Conservation (phyloP, 2,113 vertebrate species). For the Zeus faber region DNA sequence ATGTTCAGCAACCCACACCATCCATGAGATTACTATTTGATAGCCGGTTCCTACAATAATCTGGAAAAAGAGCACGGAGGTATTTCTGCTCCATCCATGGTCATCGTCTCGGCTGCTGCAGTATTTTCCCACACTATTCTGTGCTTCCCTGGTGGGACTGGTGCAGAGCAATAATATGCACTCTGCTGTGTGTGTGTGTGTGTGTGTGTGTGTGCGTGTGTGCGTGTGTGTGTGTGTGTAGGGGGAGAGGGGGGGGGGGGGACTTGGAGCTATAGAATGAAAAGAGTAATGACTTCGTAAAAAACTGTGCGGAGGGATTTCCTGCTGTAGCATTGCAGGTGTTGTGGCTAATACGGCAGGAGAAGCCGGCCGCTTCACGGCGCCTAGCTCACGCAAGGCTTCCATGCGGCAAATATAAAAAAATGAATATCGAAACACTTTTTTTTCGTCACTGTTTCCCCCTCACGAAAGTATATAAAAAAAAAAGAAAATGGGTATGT, state of each 20-base stretch:
- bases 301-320: slow-evolving; percentile 24
- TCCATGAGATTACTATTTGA: slow-evolving; percentile 15
- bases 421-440: slow-evolving; percentile 11
- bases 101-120: slow-evolving; percentile 7
- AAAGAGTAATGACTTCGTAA: slow-evolving; percentile 30
- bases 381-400: slow-evolving; percentile 5
- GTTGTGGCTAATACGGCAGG: slow-evolving; percentile 13
- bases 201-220: neutral
- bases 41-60: slow-evolving; percentile 16
- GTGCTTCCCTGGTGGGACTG: slow-evolving; percentile 6
- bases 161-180: slow-evolving; percentile 16
- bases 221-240: neutral
- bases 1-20: slow-evolving; percentile 11
- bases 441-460: no score
- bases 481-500: no score
- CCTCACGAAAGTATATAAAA: no score
- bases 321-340: slow-evolving; percentile 23
- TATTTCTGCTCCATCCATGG: slow-evolving; percentile 4
- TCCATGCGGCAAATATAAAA: slow-evolving; percentile 14
- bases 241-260: neutral
- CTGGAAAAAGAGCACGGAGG: slow-evolving; percentile 24
- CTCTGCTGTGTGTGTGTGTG: slow-evolving; percentile 12
- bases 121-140: slow-evolving; percentile 13
- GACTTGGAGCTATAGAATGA: slow-evolving; percentile 18
- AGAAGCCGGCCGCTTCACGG: slow-evolving; percentile 17